Evolutionary conservation across 2,797 vertebrate genomes (phyloP).

Genomic region (Sphaeramia orbicularis): DNA sequence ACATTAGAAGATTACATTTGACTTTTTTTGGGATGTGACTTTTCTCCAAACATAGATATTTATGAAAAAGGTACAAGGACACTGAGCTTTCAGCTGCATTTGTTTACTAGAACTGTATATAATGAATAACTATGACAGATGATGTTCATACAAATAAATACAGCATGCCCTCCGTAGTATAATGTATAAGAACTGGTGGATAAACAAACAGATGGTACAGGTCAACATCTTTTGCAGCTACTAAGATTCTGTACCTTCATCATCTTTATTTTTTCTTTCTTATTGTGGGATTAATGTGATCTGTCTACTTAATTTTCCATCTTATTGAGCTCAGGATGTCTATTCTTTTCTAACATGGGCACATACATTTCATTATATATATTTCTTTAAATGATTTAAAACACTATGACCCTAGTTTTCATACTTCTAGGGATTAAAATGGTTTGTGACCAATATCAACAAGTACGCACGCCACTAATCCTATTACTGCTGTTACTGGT

Average conservation of each 20-base stretch:
- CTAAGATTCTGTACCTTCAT: not conserved
- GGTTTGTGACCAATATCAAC: not conserved
- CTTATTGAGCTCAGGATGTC: too few relatives aligned
- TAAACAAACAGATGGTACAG: not conserved
- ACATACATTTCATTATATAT: too few relatives aligned
- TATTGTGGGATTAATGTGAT: too few relatives aligned
- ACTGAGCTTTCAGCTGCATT: conserved; percentile 24
- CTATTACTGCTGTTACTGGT: not conserved
- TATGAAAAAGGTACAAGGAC: conserved; percentile 24
- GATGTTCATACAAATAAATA: not conserved
- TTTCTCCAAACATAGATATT: conserved; percentile 22
- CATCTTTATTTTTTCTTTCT: too few relatives aligned
- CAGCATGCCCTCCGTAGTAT: not conserved
- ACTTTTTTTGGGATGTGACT: conserved; percentile 17
- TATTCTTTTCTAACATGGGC: too few relatives aligned
- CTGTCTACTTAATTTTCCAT: too few relatives aligned
- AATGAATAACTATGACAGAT: not conserved
- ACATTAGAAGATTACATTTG: conserved; percentile 9
- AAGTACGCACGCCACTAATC: not conserved
- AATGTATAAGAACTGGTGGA: not conserved
- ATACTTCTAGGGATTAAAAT: too few relatives aligned
- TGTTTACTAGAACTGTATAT: too few relatives aligned
- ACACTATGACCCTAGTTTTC: too few relatives aligned
- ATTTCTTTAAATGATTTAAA: too few relatives aligned
- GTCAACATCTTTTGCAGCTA: too few relatives aligned